Conservation (phyloP, 2,797 vertebrate species). For the Siniperca obscura region DNA sequence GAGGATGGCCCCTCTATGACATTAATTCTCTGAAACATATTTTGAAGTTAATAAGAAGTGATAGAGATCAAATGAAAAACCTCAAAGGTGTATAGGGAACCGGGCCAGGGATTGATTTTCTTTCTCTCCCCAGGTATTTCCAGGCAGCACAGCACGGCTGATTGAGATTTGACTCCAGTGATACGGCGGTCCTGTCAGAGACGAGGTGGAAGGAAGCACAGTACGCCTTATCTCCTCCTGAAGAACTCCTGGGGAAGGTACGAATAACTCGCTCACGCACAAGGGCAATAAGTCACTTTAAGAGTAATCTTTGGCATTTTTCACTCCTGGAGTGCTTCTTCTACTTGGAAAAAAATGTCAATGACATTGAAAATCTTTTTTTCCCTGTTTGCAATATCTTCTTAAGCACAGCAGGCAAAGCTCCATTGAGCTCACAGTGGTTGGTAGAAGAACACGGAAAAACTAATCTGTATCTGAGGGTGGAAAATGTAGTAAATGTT, state of each 20-base stretch:
- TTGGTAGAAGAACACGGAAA: constrained; percentile 16
- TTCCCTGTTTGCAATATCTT: constrained; percentile 32
- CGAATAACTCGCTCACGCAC: constrained; percentile 41
- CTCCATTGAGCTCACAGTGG: constrained; percentile 41
- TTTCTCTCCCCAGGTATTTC: constrained; percentile 55
- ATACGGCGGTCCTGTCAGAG: constrained; percentile 52
- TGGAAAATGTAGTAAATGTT: constrained; percentile 22
- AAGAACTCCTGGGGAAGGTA: constrained; percentile 59
- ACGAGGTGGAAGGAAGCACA: constrained; percentile 12
- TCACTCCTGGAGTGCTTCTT: constrained; percentile 44
- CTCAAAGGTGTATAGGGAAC: constrained; percentile 46
- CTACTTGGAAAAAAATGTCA: constrained; percentile 23
- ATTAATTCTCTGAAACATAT: constrained; percentile 49
- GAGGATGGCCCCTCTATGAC: constrained; percentile 9
- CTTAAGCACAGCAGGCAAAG: constrained; percentile 7
- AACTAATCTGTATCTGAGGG: constrained; percentile 32
- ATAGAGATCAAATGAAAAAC: constrained; percentile 69
- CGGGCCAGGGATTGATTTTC: constrained; percentile 60
- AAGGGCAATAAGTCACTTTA: constrained; percentile 42
- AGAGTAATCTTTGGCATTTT: constrained; percentile 43
- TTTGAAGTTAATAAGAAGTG: constrained; percentile 63
- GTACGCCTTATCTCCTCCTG: constrained; percentile 62
- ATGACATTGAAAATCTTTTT: constrained; percentile 24
- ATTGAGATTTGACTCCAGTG: constrained; percentile 70
- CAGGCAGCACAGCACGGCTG: constrained; percentile 39